Evolutionary conservation across 2,113 vertebrate species (phyloP), one percentile per base, ranked within the genome.

Genomic region (Rhabdomys dilectus): DNA sequence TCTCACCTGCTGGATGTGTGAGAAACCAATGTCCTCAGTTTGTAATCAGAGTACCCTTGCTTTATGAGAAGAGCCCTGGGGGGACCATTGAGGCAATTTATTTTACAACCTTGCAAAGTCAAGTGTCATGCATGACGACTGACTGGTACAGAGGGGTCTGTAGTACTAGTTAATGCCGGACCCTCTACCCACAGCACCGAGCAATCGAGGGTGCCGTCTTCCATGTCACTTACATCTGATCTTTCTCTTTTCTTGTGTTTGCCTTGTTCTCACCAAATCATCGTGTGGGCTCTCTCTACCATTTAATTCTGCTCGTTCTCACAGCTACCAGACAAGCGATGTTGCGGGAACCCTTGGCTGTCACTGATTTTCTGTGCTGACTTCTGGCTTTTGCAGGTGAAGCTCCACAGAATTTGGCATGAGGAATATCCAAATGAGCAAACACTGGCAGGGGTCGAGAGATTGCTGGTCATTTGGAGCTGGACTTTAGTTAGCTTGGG

Each of bases 1-100:
- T 7, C 48, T 82, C 36, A 21, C 22, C 4, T 2, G 0, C 34
- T 12, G 16, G 6, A 21, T 60, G 1, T 1, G 16, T 68, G 45
- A 70, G 78, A 91, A 77, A 29, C 60, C 45, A 66, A 34, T 10
- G 29, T 36, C 29, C 62, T 86, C 29, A 22, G 42, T 68, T 68
- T 62, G 66, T 51, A 66, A 86, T 48, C 22, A 86, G 62, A 86
- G 84, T 26, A 42, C 60, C 82, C 29, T 45, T 7, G 34, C 9
- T 86, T 42, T 19, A 66, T 48, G 42, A 86, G 58, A 64, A 17
- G 26, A 64, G 29, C 60, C 3, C 82, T 66, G 82, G 42, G 62
- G 26, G 42, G 42, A 66, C 8, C 42, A 48, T 1, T 64, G 60
- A 42, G 9, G 29, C 60, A 48, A 9, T 21, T 85, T 19, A 85